Conservation (phyloP, 2,888 invertebrate species). For the Rugalucina vietnamica region DNA sequence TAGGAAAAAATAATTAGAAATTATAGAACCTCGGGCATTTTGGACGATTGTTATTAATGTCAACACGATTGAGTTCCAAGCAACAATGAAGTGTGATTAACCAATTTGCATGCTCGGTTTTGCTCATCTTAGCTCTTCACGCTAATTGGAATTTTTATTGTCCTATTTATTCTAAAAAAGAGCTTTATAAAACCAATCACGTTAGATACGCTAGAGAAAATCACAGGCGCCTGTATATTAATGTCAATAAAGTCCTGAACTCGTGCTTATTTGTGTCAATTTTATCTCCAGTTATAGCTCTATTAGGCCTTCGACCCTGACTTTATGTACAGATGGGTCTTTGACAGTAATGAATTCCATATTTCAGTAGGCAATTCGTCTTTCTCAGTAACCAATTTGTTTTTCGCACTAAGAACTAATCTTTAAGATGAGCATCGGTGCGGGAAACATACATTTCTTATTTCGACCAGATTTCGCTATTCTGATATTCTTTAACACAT, state of each 20-base stretch:
- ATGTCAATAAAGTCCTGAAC: neutral
- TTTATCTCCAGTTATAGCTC: neutral
- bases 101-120: no score
- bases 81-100: no score
- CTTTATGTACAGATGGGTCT: neutral
- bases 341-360: neutral
- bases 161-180: neutral
- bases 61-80: no score
- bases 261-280: neutral
- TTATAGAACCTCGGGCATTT: no score
- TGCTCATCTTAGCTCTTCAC: neutral
- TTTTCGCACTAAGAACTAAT: neutral
- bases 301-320: neutral
- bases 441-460: no score
- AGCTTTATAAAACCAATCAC: neutral
- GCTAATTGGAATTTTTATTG: neutral
- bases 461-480: no score
- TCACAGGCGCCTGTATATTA: neutral
- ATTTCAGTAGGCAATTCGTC: neutral
- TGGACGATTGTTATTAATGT: no score
- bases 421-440: neutral
- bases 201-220: neutral
- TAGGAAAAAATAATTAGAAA: no score
- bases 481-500: no score
- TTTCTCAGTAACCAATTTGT: neutral